phyloP scores from a whole-genome alignment of 2,113 vertebrate genomes.

The Grammomys dolichurus region DNA sequence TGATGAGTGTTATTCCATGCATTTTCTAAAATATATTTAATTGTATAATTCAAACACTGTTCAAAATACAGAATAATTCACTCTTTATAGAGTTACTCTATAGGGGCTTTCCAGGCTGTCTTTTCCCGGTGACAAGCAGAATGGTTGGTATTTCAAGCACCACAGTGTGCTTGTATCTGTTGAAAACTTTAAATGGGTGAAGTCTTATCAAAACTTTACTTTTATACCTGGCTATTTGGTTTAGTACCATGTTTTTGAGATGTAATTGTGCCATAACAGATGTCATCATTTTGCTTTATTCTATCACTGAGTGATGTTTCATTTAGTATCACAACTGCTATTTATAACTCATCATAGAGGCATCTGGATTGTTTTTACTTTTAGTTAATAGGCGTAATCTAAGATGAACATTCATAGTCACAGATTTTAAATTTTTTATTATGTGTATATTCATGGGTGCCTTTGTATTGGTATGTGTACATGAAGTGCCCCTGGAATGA shows the following conservation, averaged over 20 bases:
- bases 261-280: background rate
- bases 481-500: too few species aligned
- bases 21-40: background rate
- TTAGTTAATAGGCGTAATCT: background rate
- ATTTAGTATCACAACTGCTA: background rate
- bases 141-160: conserved; percentile 7
- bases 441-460: background rate
- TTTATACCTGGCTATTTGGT: background rate
- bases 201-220: background rate
- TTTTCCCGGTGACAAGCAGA: background rate
- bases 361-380: background rate
- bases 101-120: background rate
- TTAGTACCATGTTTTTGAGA: background rate
- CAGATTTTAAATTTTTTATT: background rate
- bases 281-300: background rate
- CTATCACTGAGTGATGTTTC: background rate
- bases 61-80: background rate
- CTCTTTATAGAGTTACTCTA: background rate
- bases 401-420: background rate
- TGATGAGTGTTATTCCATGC: background rate
- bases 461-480: background rate
- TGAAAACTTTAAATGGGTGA: background rate
- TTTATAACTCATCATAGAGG: background rate
- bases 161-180: background rate
- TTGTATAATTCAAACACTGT: background rate